Percentiles rank a stretch among this genome's conserved stretches.
Conservation (phyloP, 2,113 vertebrate genomes). For the Oceanites oceanicus region DNA sequence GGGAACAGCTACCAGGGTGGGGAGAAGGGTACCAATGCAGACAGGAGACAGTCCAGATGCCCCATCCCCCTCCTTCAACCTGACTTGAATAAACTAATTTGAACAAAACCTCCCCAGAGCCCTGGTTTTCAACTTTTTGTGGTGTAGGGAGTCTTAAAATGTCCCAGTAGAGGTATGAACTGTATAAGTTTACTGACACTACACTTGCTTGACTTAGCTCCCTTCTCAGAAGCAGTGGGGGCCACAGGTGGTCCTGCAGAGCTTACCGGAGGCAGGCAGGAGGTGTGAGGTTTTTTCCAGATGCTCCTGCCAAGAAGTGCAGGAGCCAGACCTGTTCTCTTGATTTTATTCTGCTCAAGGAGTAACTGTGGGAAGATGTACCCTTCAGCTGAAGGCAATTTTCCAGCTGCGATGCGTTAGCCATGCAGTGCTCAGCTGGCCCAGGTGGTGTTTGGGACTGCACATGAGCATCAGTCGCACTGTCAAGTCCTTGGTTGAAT, state of each 20-base stretch:
- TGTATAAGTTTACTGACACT: background rate
- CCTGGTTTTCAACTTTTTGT: background rate
- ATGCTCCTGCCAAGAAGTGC: background rate
- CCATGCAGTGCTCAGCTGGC: background rate
- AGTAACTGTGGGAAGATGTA: background rate
- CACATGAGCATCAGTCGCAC: fast-evolving
- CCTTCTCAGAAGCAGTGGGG: background rate
- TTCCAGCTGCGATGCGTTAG: background rate
- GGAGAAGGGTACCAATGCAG: background rate
- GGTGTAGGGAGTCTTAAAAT: background rate
- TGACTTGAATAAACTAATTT: background rate
- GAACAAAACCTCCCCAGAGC: background rate
- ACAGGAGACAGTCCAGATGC: background rate
- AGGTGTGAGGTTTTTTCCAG: background rate
- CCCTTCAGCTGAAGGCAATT: background rate
- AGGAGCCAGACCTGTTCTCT: background rate
- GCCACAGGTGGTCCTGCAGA: background rate
- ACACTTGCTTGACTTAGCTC: background rate
- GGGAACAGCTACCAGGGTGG: background rate
- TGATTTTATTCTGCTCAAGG: background rate
- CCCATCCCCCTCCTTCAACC: background rate
- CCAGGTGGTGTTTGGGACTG: fast-evolving
- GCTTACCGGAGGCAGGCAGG: fast-evolving
- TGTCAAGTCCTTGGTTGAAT: background rate
- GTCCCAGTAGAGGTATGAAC: background rate